Percentiles rank a stretch among this genome's conserved stretches.
phyloP scores from a whole-genome alignment of 2,113 vertebrate species.

The western clawed frog (Xenopus tropicalis) region DNA sequence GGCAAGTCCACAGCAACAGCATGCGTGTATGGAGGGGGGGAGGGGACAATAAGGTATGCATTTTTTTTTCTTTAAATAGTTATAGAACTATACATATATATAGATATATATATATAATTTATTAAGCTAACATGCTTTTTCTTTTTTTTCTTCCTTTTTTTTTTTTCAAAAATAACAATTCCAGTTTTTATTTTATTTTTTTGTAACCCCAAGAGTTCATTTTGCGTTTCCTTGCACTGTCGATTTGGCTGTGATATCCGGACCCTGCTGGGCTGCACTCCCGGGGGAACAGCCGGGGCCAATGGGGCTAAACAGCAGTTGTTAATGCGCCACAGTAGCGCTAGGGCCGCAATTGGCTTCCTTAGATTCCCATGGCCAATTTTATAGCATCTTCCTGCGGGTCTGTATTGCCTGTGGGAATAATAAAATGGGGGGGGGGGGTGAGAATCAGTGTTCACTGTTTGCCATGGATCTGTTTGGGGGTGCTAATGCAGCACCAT shows the following conservation, averaged over 20 bases:
- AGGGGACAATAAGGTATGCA: background rate
- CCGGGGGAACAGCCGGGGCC: background rate
- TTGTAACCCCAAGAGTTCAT: background rate
- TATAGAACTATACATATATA: slow-evolving; percentile 44
- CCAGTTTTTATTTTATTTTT: slow-evolving; percentile 20
- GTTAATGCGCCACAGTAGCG: slow-evolving; percentile 10
- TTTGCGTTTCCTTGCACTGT: background rate
- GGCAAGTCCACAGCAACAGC: slow-evolving; percentile 16
- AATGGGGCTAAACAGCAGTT: slow-evolving; percentile 1
- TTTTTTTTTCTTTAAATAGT: slow-evolving; percentile 35
- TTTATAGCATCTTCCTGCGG: slow-evolving; percentile 19
- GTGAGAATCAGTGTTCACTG: no score
- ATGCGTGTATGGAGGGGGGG: slow-evolving; percentile 4
- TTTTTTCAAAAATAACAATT: slow-evolving; percentile 38
- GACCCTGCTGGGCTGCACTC: background rate
- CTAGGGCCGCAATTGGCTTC: background rate
- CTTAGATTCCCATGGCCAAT: slow-evolving; percentile 17
- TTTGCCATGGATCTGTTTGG: no score
- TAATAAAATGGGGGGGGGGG: no score
- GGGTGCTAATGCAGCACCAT: no score
- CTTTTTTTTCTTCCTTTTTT: background rate
- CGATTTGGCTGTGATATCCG: background rate
- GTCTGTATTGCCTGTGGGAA: slow-evolving; percentile 18
- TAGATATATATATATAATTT: slow-evolving; percentile 40
- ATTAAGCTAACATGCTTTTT: slow-evolving; percentile 41